phyloP scores from a whole-genome alignment of 2,113 vertebrate genomes.

The Osmerus mordax region DNA sequence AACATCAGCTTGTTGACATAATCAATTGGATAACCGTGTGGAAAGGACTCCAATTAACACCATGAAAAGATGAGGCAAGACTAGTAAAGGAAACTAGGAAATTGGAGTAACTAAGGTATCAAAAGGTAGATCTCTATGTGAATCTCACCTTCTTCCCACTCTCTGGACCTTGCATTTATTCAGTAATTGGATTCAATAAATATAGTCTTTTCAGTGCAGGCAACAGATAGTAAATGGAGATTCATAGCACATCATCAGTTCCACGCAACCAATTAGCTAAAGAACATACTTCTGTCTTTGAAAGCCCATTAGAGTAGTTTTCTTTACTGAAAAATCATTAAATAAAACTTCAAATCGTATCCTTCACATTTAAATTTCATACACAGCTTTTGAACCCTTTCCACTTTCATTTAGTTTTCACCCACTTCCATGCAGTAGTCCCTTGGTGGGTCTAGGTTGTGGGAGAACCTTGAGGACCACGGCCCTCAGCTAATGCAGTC shows the following conservation, averaged over 20 bases:
- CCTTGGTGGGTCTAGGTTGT: constrained; percentile 34
- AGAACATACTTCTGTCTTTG: constrained; percentile 50
- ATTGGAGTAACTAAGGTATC: background rate
- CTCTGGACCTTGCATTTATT: background rate
- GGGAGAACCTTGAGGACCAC: constrained; percentile 37
- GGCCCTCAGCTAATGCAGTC: constrained; percentile 18
- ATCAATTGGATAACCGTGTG: constrained; percentile 22
- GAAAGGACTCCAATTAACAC: constrained; percentile 13
- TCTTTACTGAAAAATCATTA: constrained; percentile 61
- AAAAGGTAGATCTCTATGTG: too few species aligned
- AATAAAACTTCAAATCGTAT: constrained; percentile 37
- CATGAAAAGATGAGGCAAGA: background rate
- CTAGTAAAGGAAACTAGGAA: background rate
- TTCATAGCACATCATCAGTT: constrained; percentile 30
- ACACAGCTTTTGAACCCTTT: too few species aligned
- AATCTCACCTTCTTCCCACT: background rate
- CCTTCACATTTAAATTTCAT: too few species aligned
- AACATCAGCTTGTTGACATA: constrained; percentile 26
- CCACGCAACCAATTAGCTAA: constrained; percentile 34
- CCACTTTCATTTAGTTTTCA: constrained; percentile 40
- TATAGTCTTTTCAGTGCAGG: background rate
- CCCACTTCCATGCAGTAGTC: constrained; percentile 38
- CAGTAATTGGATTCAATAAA: background rate
- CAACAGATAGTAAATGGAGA: background rate
- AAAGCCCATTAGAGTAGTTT: constrained; percentile 50